Evolutionary conservation across 2,888 invertebrate genomes (phyloP).

Genomic region (Sinhomidia bicolor): DNA sequence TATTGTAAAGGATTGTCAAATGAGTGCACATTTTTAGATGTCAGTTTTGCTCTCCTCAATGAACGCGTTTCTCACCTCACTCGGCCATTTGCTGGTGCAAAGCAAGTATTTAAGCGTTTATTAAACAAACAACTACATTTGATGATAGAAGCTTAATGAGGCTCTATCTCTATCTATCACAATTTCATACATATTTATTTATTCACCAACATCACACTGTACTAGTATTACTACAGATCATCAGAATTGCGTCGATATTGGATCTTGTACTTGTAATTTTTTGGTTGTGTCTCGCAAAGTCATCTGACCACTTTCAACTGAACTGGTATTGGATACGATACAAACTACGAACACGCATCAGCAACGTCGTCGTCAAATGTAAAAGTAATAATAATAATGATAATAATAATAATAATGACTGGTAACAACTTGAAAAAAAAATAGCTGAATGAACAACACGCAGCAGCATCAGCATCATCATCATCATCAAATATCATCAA

Average conservation of each 20-base stretch:
- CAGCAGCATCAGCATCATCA: neutral
- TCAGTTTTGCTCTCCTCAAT: too few species aligned
- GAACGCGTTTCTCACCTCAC: too few species aligned
- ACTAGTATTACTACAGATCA: too few species aligned
- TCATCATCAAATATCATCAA: neutral
- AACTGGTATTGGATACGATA: constrained; percentile 71
- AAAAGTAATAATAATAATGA: constrained; percentile 56
- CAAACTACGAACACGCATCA: constrained; percentile 11
- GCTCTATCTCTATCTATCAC: too few species aligned
- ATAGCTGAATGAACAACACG: constrained; percentile 13
- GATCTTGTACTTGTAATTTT: neutral
- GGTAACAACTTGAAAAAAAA: constrained; percentile 61
- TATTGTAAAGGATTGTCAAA: too few species aligned
- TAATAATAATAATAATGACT: constrained; percentile 53
- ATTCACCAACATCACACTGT: too few species aligned
- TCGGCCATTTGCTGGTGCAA: too few species aligned
- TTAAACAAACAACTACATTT: too few species aligned
- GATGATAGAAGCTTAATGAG: too few species aligned
- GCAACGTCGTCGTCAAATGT: constrained; percentile 43
- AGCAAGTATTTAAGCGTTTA: too few species aligned
- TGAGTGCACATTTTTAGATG: too few species aligned
- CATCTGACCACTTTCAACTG: constrained; percentile 72
- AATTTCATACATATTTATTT: too few species aligned
- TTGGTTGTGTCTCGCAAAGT: constrained; percentile 33
- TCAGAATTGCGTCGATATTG: neutral